Evolutionary conservation across 2,797 vertebrate genomes (phyloP), one percentile per base, ranked within the genome.

Genomic region (Halcyon smyrnensis): DNA sequence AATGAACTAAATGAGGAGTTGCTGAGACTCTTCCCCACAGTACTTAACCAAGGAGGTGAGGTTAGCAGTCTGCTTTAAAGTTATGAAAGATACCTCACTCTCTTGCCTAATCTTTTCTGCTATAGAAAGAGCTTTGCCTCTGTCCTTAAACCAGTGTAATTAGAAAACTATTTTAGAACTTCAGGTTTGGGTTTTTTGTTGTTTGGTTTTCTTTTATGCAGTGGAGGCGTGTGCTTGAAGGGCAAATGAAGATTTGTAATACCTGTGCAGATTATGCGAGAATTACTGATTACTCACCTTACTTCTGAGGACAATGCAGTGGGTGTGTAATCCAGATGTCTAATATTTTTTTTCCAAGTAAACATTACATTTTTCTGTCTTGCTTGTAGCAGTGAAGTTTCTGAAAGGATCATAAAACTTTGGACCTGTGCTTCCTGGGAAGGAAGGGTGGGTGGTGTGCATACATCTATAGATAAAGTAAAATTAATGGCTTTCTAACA

Each of bases 281-380:
- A 60, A 67, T 54, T 56, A 28, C 21, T 4, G 1, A 43, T 67
- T 0, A 0, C 16, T 20, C 51, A 32, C 32, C 32, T 57, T n/a
- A n/a, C 19, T 80, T 71, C 57, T 59, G n/a, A 75, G 45, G n/a
- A 63, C 27, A 69, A 8, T n/a, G 43, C 0, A 1, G 41, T 30
- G 8, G 5, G 12, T 78, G 56, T 57, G 21, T 53, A 37, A 56
- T 46, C 12, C 9, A 34, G 39, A 11, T n/a, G 9, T 24, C 12
- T 50, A 50, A 15, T 50, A 32, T 63, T 28, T 34, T 16, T 3
- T 48, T 67, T 48, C 1, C 16, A 64, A 54, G 43, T 75, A 39
- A 50, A 59, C 13, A 28, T 91, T 23, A 41, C 12, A 11, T 60
- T 39, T 68, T 76, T 69, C 24, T 46, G 25, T 63, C 48, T 77